Evolutionary conservation across 1,140 invertebrate species (phyloP).

Genomic region (Apis laboriosa): DNA sequence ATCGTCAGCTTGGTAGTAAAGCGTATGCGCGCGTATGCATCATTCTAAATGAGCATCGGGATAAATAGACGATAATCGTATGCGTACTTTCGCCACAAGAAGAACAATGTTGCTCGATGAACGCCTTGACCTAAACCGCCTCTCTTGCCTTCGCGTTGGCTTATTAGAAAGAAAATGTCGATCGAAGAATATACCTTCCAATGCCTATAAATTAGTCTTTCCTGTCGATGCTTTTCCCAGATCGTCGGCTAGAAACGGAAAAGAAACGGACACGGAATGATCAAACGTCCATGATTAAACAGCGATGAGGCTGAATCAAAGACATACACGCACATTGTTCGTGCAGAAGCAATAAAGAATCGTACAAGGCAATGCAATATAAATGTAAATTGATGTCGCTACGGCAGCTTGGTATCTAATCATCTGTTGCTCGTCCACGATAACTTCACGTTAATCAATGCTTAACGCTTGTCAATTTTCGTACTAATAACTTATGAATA

Average conservation of each 20-base stretch:
- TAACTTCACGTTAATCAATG: slow-evolving; percentile 22
- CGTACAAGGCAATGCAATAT: neutral
- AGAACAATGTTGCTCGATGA: slow-evolving; percentile 40
- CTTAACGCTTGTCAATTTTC: neutral
- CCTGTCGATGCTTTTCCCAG: neutral
- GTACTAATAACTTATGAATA: too few relatives aligned
- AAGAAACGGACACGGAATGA: neutral
- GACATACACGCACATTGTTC: neutral
- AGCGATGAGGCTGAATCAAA: neutral
- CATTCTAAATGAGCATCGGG: neutral
- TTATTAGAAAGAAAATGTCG: slow-evolving; percentile 36
- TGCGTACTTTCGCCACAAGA: slow-evolving; percentile 53
- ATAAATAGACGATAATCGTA: slow-evolving; percentile 50
- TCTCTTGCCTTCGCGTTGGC: slow-evolving; percentile 2
- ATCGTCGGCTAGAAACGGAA: neutral
- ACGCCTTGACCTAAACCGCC: slow-evolving; percentile 56
- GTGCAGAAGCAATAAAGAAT: slow-evolving; percentile 5
- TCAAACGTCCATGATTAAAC: neutral
- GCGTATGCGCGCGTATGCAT: slow-evolving; percentile 8
- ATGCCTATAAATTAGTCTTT: neutral
- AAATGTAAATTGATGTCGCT: slow-evolving; percentile 33
- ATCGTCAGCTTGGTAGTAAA: neutral
- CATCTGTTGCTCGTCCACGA: neutral
- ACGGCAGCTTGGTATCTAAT: neutral
- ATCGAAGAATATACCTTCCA: slow-evolving; percentile 12